Percentiles rank a stretch among this genome's conserved stretches.
phyloP scores from a whole-genome alignment of 2,113 vertebrate species.

The Bubo blakistoni region DNA sequence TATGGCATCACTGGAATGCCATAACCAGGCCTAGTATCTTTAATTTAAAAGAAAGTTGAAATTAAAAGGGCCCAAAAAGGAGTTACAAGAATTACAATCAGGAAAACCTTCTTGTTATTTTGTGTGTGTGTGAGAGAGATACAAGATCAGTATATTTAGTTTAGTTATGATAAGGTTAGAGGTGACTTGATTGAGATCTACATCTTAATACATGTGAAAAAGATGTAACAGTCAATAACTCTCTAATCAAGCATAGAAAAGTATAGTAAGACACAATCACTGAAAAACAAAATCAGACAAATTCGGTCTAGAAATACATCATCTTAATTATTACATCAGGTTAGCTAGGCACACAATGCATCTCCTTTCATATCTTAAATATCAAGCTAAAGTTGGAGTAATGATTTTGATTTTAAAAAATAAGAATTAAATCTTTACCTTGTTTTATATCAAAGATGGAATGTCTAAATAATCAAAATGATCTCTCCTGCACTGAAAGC shows the following conservation, averaged over 20 bases:
- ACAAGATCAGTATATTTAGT: not conserved
- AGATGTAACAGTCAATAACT: not conserved
- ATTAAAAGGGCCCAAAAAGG: not conserved
- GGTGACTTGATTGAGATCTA: not conserved
- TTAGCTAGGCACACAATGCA: not conserved
- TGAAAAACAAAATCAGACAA: not conserved
- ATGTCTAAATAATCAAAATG: not conserved
- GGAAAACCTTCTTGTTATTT: not conserved
- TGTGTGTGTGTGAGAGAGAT: not conserved
- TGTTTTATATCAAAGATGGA: not conserved
- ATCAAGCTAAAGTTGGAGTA: not conserved
- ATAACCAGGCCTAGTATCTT: not conserved
- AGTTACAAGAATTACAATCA: not conserved
- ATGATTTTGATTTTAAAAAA: not conserved
- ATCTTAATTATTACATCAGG: not conserved
- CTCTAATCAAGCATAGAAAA: not conserved
- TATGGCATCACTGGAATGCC: constrained; percentile 38
- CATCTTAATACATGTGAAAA: not conserved
- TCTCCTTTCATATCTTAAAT: not conserved
- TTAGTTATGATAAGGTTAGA: not conserved
- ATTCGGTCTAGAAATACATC: not conserved
- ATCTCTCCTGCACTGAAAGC: not conserved
- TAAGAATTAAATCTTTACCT: not conserved
- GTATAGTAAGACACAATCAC: not conserved
- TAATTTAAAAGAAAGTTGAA: constrained; percentile 32